phyloP scores from a whole-genome alignment of 2,797 vertebrate species.

The Spinibarbus caldwelli region DNA sequence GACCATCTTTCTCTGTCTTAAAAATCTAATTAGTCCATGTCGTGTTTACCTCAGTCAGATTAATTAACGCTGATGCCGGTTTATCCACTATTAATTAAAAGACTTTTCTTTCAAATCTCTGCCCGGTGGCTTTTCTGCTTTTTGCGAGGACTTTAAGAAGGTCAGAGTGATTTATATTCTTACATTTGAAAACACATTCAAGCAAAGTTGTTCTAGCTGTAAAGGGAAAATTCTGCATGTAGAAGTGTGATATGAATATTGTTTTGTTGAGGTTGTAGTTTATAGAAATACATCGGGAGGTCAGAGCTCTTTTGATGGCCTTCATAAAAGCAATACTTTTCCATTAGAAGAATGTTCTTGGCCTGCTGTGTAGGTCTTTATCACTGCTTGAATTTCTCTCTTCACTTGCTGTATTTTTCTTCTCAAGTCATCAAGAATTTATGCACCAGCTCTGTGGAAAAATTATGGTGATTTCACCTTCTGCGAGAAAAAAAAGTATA shows the following conservation, averaged over 20 bases:
- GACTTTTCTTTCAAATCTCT: conserved; percentile 40
- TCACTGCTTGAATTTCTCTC: conserved; percentile 3
- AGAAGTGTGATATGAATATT: not conserved
- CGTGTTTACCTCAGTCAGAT: conserved; percentile 23
- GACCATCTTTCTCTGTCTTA: not conserved
- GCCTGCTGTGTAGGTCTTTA: not conserved
- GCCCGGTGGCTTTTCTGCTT: conserved; percentile 33
- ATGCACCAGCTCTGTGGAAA: not conserved
- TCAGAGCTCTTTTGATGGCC: not conserved
- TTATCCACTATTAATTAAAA: conserved; percentile 42
- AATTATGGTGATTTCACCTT: not conserved
- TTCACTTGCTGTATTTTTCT: not conserved
- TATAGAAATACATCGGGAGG: not conserved
- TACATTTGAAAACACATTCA: not conserved
- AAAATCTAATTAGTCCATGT: conserved; percentile 8
- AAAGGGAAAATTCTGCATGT: not conserved
- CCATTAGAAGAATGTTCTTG: conserved; percentile 12
- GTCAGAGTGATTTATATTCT: not conserved
- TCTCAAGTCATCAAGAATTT: conserved; percentile 12
- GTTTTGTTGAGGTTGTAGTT: not conserved
- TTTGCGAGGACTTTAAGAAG: conserved; percentile 9
- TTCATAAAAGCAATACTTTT: conserved; percentile 3
- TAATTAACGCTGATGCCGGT: conserved; percentile 45
- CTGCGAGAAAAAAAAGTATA: not conserved
- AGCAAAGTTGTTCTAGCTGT: not conserved